Percentiles rank a stretch among this genome's conserved stretches.
phyloP scores from a whole-genome alignment of 2,113 vertebrate species.

The Pseudorectes ferrugineus region DNA sequence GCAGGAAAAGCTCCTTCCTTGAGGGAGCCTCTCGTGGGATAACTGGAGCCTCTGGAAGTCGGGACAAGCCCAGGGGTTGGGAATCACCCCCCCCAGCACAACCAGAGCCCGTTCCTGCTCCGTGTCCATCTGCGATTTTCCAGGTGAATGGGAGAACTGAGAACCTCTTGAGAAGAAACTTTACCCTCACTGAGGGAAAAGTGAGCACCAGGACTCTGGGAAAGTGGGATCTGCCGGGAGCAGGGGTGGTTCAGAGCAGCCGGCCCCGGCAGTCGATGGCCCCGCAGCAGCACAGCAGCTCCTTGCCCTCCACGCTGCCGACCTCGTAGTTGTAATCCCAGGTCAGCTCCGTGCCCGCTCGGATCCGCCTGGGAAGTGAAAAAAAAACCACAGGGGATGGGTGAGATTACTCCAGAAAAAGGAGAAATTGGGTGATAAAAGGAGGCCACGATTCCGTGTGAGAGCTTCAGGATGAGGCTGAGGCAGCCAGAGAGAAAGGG shows the following conservation, averaged over 20 bases:
- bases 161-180: neutral
- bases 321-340: slow-evolving; percentile 99
- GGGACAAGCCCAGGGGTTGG: neutral
- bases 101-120: fast-evolving
- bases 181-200: neutral
- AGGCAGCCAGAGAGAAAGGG: neutral
- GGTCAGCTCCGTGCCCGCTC: slow-evolving; percentile 92
- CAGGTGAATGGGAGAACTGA: neutral
- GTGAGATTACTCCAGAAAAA: fast-evolving
- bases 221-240: neutral
- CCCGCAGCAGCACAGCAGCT: slow-evolving; percentile 96
- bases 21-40: fast-evolving
- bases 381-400: fast-evolving
- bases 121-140: fast-evolving
- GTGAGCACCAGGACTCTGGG: neutral
- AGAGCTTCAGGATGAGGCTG: fast-evolving
- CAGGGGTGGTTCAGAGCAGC: slow-evolving; percentile 71
- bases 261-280: slow-evolving; percentile 93
- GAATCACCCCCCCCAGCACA: neutral
- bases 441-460: too few relatives aligned
- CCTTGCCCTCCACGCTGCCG: slow-evolving; percentile 95
- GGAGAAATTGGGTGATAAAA: fast-evolving
- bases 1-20: neutral
- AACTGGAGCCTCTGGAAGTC: neutral
- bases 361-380: slow-evolving; percentile 79